Evolutionary conservation across 2,888 invertebrate genomes (phyloP), one percentile per base, ranked within the genome.

Genomic region (Frankliniella fusca): DNA sequence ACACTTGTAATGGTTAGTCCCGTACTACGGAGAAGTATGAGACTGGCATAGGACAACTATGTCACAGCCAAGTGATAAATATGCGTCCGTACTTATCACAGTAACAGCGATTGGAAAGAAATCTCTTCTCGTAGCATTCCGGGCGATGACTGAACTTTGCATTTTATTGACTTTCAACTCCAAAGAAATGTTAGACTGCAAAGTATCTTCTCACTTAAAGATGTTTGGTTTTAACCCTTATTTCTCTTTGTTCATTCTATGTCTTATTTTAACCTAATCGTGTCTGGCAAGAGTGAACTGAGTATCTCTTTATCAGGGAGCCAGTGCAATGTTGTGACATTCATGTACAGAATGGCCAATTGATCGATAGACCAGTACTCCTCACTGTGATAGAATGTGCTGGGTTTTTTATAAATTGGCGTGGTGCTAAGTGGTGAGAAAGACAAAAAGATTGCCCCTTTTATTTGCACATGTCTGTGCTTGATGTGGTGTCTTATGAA

Each of bases 81-180:
- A 76, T 76, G 70, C 70, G 70, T 76, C 70, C 70, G 70, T 76
- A 76, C 70, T 76, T 76, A 76, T 76, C 70, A 76, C 70, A 76
- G 27, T 10, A 76, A 76, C 70, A 76, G 70, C 70, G 70, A 23
- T 76, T 76, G 70, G 27, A 23, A 76, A 76, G 70, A 76, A 76
- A 27, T 76, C 70, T 76, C 70, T 76, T 76, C 70, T 76, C 70
- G 70, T 76, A 76, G 70, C 70, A 76, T 27, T 76, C 70, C 70
- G 70, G 70, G 70, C 70, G 70, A 76, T 76, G 70, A 76, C 70
- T 76, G 70, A 76, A 76, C 70, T 76, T 76, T 76, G 70, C 70
- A 76, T 76, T 76, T 76, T 76, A 76, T 76, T 76, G 70, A 76
- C 70, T 76, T 76, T 76, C 70, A 76, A 76, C 70, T 76, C 70